phyloP scores from a whole-genome alignment of 2,797 vertebrate species.

The Cossypha dichroa region DNA sequence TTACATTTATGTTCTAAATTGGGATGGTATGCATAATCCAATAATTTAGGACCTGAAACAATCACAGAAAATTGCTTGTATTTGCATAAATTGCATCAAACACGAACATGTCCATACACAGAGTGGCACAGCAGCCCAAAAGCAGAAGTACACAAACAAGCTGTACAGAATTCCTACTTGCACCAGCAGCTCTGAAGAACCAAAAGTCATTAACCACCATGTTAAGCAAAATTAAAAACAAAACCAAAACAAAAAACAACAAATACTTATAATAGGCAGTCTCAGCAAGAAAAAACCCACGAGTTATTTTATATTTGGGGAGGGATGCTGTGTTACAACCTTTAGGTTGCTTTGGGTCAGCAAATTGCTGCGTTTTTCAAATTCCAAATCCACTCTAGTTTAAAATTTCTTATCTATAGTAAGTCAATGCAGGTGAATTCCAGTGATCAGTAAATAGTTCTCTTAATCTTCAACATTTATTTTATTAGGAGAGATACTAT shows the following conservation, averaged over 20 bases:
- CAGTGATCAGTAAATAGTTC: neutral
- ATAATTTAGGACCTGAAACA: constrained; percentile 85
- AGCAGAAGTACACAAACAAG: neutral
- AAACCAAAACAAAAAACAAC: fast-evolving
- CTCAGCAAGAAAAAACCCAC: neutral
- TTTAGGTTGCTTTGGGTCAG: neutral
- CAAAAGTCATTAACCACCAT: neutral
- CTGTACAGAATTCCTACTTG: neutral
- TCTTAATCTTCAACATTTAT: neutral
- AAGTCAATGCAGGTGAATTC: neutral
- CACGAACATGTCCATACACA: neutral
- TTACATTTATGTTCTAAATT: constrained; percentile 94
- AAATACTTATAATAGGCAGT: constrained; percentile 38
- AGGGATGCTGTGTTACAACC: neutral
- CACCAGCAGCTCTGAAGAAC: constrained; percentile 2
- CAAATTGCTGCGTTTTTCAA: neutral
- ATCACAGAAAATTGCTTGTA: neutral
- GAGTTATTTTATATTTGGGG: neutral
- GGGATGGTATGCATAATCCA: constrained; percentile 86
- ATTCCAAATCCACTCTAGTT: neutral
- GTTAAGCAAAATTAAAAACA: neutral
- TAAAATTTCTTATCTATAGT: neutral
- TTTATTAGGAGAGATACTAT: neutral
- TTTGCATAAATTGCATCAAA: neutral
- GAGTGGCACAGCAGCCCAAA: neutral